These are phyloP conservation scores for Cuniculus paca DNA, from an alignment of 2,797 vertebrate species.

Conservation along the genomic window DNA sequence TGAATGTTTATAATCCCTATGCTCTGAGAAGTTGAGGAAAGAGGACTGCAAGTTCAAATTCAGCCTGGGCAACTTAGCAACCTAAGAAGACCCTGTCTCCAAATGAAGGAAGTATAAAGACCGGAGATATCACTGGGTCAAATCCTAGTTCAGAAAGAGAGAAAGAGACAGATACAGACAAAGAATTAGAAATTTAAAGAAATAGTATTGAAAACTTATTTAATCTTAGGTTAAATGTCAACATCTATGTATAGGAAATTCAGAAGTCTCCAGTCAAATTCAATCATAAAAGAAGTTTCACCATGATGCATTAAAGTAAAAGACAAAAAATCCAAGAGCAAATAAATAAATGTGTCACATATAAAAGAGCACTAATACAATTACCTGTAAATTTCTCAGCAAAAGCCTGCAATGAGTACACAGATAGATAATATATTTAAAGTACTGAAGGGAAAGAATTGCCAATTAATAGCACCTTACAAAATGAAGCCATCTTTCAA, in stretches of 20 bases:
- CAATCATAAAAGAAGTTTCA: background rate
- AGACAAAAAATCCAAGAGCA: background rate
- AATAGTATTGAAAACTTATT: background rate
- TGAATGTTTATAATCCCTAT: background rate
- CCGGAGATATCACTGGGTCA: background rate
- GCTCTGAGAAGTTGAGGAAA: background rate
- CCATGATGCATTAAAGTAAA: background rate
- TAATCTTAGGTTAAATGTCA: background rate
- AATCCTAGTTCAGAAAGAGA: background rate
- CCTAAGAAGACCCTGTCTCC: background rate
- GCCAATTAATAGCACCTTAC: background rate
- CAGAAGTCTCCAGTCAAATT: background rate
- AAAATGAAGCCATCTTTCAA: background rate
- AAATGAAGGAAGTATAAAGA: background rate
- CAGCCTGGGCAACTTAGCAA: background rate
- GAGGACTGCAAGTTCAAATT: background rate
- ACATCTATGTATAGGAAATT: background rate
- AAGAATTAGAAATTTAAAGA: background rate
- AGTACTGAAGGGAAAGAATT: background rate
- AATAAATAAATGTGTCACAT: background rate
- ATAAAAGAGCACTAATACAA: background rate
- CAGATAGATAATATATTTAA: background rate
- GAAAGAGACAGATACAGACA: background rate
- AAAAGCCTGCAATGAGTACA: background rate
- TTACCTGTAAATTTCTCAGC: background rate